phyloP scores from a whole-genome alignment of 2,888 invertebrate species.

The Zeuzera pyrina region DNA sequence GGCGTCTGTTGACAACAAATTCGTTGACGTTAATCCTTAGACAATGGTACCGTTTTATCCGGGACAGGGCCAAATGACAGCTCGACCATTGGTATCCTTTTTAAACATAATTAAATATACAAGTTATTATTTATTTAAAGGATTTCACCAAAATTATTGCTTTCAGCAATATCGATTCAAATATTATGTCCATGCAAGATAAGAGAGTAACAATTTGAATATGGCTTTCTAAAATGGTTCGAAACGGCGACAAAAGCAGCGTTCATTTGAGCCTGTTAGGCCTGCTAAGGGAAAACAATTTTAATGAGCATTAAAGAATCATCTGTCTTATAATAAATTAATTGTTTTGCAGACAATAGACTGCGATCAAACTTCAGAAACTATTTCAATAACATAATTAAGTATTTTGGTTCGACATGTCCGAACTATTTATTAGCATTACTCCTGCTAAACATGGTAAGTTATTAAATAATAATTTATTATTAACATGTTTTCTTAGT shows the following conservation, averaged over 20 bases:
- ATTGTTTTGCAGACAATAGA: too few species aligned
- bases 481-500: too few species aligned
- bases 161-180: constrained; percentile 27
- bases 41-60: constrained; percentile 62
- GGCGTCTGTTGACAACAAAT: constrained; percentile 69
- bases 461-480: constrained; percentile 34
- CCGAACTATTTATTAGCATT: constrained; percentile 39
- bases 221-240: not conserved
- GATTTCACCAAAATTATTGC: constrained; percentile 38
- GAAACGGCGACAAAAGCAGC: not conserved
- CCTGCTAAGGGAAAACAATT: too few species aligned
- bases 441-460: constrained; percentile 23
- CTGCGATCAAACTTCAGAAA: too few species aligned
- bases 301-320: too few species aligned
- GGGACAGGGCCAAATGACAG: constrained; percentile 37
- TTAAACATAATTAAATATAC: constrained; percentile 42
- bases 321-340: too few species aligned
- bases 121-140: constrained; percentile 51
- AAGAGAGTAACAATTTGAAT: not conserved
- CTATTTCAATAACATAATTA: too few species aligned
- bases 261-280: too few species aligned
- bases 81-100: constrained; percentile 43
- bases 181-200: constrained; percentile 20
- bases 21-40: constrained; percentile 68
- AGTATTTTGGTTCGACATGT: constrained; percentile 36